Evolutionary conservation across 2,888 invertebrate species (phyloP).

Genomic region (Aplocera efformata): DNA sequence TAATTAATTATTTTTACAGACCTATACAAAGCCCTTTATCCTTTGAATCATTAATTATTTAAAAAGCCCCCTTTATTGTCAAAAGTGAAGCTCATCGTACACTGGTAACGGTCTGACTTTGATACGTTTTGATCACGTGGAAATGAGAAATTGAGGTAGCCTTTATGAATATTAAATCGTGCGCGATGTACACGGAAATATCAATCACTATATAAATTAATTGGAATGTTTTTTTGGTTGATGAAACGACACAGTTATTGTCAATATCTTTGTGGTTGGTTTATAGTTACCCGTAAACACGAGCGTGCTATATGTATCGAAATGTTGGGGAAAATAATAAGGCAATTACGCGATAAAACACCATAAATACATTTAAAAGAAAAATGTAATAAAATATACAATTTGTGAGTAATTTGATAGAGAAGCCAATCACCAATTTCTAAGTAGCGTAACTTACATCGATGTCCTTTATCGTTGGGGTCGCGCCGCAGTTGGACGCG

Average conservation of each 20-base stretch:
- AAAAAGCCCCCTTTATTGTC: conserved; percentile 22
- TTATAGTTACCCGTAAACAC: too few species aligned
- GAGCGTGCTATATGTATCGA: too few species aligned
- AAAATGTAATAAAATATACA: too few species aligned
- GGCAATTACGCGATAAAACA: too few species aligned
- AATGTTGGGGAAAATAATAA: too few species aligned
- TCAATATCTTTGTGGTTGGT: too few species aligned
- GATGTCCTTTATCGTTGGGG: conserved; percentile 90
- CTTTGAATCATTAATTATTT: conserved; percentile 27
- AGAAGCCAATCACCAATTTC: neutral
- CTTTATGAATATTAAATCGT: conserved; percentile 4
- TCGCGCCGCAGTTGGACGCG: conserved; percentile 88
- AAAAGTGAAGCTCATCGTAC: conserved; percentile 20
- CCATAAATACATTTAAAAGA: too few species aligned
- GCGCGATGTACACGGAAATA: neutral
- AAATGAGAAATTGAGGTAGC: conserved; percentile 15
- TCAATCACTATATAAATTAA: conserved; percentile 3
- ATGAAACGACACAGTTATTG: too few species aligned
- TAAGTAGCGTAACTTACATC: conserved; percentile 83
- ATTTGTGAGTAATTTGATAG: too few species aligned
- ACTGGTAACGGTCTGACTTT: conserved; percentile 8
- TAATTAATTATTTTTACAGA: conserved; percentile 37
- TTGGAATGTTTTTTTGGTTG: too few species aligned
- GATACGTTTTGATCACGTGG: conserved; percentile 14
- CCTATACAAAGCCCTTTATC: conserved; percentile 27